phyloP scores from a whole-genome alignment of 2,113 vertebrate genomes.

The Upupa epops region DNA sequence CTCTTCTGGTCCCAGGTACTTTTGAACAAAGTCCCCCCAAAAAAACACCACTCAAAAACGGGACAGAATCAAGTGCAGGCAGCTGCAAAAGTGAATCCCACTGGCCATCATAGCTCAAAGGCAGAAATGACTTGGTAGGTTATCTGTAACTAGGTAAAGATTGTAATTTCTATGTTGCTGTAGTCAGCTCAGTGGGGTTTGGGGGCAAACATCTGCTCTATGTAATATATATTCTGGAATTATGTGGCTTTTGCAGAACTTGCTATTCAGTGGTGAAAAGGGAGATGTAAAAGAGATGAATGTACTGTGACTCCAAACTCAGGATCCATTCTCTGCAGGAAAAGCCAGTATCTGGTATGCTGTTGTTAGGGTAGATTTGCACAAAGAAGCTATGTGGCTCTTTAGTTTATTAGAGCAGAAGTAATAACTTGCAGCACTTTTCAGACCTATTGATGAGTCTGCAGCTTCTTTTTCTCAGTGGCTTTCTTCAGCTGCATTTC shows the following conservation, averaged over 20 bases:
- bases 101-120: conserved; percentile 67
- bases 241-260: conserved; percentile 77
- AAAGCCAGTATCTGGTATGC: background rate
- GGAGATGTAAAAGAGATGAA: background rate
- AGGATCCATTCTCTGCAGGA: background rate
- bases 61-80: conserved; percentile 37
- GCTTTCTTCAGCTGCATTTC: background rate
- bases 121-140: conserved; percentile 71
- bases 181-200: conserved; percentile 77
- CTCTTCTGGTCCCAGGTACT: background rate
- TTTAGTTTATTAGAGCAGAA: background rate
- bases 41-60: conserved; percentile 25
- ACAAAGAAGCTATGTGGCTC: background rate
- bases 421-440: background rate
- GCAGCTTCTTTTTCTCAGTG: conserved; percentile 11
- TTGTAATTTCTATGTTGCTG: conserved; percentile 82
- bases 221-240: conserved; percentile 79
- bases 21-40: background rate
- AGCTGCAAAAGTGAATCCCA: conserved; percentile 57
- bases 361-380: background rate
- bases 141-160: conserved; percentile 74
- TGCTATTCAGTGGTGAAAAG: conserved; percentile 56
- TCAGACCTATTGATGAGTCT: background rate
- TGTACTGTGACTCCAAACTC: background rate
- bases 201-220: conserved; percentile 73